These are phyloP conservation scores for Lathronympha strigana DNA, from an alignment of 2,888 invertebrate genomes.

Conservation along the genomic window DNA sequence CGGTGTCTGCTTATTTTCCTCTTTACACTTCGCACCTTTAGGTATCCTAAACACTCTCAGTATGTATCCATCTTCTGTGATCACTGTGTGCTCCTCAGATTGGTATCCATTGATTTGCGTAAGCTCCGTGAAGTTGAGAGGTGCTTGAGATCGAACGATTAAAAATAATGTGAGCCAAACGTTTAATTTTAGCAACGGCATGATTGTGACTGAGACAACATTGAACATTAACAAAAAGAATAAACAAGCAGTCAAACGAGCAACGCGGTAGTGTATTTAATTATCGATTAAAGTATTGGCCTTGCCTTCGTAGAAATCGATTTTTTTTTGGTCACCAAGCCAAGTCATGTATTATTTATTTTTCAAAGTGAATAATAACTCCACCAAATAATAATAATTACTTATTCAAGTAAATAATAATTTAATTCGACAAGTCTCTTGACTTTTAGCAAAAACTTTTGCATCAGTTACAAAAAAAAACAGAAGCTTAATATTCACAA, in stretches of 20 bases:
- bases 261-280: background rate
- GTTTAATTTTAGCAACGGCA: constrained; percentile 14
- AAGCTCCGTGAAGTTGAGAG: constrained; percentile 26
- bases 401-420: no score
- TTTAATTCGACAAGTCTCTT: no score
- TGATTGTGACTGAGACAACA: constrained; percentile 9
- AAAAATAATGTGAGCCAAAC: constrained; percentile 4
- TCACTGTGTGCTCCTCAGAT: constrained; percentile 38
- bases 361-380: no score
- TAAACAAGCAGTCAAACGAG: background rate
- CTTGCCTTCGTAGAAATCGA: no score
- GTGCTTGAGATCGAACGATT: background rate
- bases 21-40: constrained; percentile 26
- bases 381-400: no score
- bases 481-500: no score
- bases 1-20: constrained; percentile 19
- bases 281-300: background rate
- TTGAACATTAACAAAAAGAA: background rate
- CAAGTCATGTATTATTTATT: no score
- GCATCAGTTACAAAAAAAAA: no score
- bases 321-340: no score
- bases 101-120: constrained; percentile 28
- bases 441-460: no score
- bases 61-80: constrained; percentile 34
- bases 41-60: constrained; percentile 30